Conservation (phyloP, 2,888 invertebrate species). For the Muschampia plurimacula region DNA sequence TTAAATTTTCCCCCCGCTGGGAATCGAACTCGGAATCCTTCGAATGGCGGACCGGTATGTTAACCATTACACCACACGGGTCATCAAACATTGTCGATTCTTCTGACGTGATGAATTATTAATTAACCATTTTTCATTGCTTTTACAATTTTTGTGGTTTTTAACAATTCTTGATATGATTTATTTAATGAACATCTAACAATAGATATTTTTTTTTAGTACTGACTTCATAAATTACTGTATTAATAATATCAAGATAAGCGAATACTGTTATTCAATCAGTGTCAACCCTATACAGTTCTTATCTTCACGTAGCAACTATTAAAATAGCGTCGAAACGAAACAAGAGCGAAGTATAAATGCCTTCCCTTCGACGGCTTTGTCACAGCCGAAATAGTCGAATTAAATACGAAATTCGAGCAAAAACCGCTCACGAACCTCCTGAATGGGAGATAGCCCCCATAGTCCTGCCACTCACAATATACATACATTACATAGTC, state of each 20-base stretch:
- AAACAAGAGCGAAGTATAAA: constrained; percentile 38
- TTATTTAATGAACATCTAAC: no score
- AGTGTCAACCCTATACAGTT: constrained; percentile 25
- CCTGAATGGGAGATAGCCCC: constrained; percentile 27
- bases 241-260: background rate
- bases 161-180: no score
- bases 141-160: no score
- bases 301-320: constrained; percentile 19
- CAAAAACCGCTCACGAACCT: constrained; percentile 21
- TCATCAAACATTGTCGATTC: no score
- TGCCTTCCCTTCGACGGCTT: constrained; percentile 34
- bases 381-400: constrained; percentile 36
- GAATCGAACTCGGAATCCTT: no score
- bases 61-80: no score
- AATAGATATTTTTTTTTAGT: background rate
- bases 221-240: background rate
- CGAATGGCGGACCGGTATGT: no score
- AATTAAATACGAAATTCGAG: constrained; percentile 38
- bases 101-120: no score
- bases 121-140: no score
- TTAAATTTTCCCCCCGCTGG: no score
- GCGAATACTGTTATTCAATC: background rate
- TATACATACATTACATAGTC: background rate
- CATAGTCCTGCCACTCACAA: constrained; percentile 34
- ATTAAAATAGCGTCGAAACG: constrained; percentile 36